Evolutionary conservation across 2,113 vertebrate species (phyloP), one percentile per base, ranked within the genome.

Genomic region (Procavia capensis): DNA sequence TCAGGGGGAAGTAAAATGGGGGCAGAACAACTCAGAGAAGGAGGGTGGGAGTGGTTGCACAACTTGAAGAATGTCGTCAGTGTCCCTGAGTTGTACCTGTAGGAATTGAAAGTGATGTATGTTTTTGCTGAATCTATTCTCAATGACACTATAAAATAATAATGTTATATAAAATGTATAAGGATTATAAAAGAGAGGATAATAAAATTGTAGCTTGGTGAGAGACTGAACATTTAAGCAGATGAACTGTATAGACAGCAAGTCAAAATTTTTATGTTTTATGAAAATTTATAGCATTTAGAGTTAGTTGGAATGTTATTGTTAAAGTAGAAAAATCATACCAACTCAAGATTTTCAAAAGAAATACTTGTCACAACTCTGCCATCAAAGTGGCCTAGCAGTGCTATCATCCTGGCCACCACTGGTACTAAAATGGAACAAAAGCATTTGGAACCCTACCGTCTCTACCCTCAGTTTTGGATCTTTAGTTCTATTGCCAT

Each of bases 321-420:
- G 11, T 64, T 94, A 85, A 59, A n/a, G 14, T 92, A 3, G 36
- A 43, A 31, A 95, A 93, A 81, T n/a, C 34, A 84, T n/a, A 61
- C n/a, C 2, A 90, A 82, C 36, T 85, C 54, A 82, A 88, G 43
- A 81, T 78, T 88, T 88, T 70, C 6, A 72, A 70, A 41, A 88
- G 66, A 90, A 94, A 75, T 76, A 47, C 34, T 29, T 93, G 93
- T 86, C 68, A 41, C 13, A 91, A 47, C 22, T 93, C 22, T 81
- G 6, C 31, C 39, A 79, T 64, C 45, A 96, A 81, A 90, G n/a
- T 68, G 70, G 41, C 61, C 16, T 31, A 45, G 64, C 64, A 76
- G 34, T 80, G 27, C 82, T 47, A 72, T 61, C 17, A 41, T 66
- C 16, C 25, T 50, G 0, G 10, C 6, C 45, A 24, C 16, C 24